Evolutionary conservation across 2,797 vertebrate species (phyloP).

Genomic region (Anguilla marmorata): DNA sequence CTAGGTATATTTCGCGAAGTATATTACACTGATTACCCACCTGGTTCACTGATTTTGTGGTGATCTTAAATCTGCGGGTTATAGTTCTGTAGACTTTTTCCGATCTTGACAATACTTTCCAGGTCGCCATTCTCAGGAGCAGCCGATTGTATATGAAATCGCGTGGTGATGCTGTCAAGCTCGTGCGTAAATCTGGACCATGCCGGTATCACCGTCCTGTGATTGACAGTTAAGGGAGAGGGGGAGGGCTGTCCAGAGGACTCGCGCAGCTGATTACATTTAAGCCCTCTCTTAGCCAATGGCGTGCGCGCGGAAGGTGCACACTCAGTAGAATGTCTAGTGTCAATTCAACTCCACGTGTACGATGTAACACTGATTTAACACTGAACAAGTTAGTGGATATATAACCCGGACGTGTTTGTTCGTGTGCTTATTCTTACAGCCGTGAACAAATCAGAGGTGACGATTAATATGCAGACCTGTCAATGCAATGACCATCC

Average conservation of each 20-base stretch:
- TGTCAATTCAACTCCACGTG: neutral
- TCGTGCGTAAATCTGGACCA: neutral
- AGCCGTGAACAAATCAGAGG: too few species aligned
- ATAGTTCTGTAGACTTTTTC: constrained; percentile 10
- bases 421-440: too few species aligned
- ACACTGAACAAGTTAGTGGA: too few species aligned
- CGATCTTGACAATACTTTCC: neutral
- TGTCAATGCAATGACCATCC: too few species aligned
- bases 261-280: neutral
- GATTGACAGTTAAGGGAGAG: neutral
- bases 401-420: too few species aligned
- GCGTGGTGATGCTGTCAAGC: neutral
- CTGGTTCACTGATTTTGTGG: constrained; percentile 4
- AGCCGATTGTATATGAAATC: neutral
- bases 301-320: neutral
- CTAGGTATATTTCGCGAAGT: neutral
- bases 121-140: constrained; percentile 15
- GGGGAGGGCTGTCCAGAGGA: neutral
- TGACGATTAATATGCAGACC: too few species aligned
- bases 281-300: neutral
- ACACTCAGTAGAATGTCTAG: neutral
- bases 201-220: neutral
- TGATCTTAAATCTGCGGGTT: neutral
- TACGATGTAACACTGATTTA: neutral
- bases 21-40: neutral